phyloP scores from a whole-genome alignment of 2,797 vertebrate species.

The Acropternis orthonyx region DNA sequence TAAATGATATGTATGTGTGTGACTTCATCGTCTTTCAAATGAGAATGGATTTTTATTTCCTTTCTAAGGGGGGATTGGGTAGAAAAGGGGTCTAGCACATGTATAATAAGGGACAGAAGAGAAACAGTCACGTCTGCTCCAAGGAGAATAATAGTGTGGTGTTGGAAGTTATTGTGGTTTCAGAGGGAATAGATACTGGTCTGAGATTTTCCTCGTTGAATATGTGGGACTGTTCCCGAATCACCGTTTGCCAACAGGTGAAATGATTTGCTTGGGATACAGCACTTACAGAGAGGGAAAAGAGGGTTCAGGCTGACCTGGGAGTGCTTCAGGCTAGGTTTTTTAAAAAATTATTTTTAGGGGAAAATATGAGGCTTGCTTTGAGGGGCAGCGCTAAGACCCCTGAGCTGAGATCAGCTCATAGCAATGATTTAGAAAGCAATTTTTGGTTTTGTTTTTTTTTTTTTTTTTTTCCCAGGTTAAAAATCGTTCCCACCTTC shows the following conservation, averaged over 20 bases:
- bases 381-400: background rate
- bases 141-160: rapidly evolving
- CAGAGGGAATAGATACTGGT: background rate
- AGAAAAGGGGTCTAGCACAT: background rate
- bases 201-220: rapidly evolving
- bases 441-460: background rate
- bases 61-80: background rate
- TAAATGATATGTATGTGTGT: rapidly evolving
- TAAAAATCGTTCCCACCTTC: background rate
- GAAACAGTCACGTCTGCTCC: background rate
- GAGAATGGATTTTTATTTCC: background rate
- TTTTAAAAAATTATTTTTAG: background rate
- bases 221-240: background rate
- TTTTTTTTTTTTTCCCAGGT: background rate
- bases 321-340: rapidly evolving
- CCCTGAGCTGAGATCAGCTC: background rate
- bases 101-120: rapidly evolving
- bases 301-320: background rate
- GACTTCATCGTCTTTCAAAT: background rate
- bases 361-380: background rate
- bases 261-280: background rate
- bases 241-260: rapidly evolving
- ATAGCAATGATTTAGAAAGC: background rate
- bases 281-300: too few species aligned
- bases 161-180: background rate